Conservation (phyloP, 2,888 invertebrate species). For the Tenthredo amoena region DNA sequence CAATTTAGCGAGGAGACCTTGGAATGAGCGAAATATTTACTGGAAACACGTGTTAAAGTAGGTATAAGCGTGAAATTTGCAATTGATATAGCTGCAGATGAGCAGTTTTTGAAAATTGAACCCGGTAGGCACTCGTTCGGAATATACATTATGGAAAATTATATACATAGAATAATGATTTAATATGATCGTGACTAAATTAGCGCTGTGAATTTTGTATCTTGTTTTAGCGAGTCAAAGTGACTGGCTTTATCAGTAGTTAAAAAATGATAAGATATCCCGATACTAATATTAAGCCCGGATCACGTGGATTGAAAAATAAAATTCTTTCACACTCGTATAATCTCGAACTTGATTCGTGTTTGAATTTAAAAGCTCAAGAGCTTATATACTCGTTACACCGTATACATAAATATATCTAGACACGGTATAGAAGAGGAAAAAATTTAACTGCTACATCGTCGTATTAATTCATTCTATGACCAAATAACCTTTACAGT, state of each 20-base stretch:
- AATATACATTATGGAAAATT: background rate
- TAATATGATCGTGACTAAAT: background rate
- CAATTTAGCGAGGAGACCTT: background rate
- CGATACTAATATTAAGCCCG: background rate
- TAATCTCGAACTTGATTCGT: background rate
- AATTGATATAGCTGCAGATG: background rate
- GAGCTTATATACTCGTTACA: background rate
- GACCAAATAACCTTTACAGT: background rate
- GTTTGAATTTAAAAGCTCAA: background rate
- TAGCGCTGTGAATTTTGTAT: background rate
- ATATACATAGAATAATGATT: background rate
- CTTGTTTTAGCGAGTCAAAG: background rate
- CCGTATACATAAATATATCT: background rate
- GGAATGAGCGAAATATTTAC: background rate
- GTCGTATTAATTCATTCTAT: background rate
- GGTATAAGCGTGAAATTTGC: background rate
- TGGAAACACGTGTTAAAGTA: background rate
- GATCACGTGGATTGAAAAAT: constrained; percentile 2
- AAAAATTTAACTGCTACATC: background rate
- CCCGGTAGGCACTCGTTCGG: background rate
- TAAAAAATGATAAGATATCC: background rate
- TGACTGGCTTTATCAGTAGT: background rate
- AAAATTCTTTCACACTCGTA: background rate
- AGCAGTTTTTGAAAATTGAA: background rate
- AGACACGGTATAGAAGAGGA: background rate